Conservation (phyloP, 1,140 invertebrate genomes). For the Schmidtea mediterranea region DNA sequence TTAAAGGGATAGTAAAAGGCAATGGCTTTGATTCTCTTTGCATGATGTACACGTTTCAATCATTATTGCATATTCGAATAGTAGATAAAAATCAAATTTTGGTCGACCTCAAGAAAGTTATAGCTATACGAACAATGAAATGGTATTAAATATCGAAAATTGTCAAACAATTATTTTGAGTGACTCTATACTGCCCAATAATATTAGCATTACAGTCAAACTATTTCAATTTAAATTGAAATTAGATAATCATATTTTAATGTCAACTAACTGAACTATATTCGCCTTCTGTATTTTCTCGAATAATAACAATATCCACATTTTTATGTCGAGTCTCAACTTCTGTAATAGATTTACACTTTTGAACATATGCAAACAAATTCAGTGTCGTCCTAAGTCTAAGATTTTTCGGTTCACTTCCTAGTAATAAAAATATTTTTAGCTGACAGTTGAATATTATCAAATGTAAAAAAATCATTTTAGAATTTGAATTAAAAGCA, state of each 20-base stretch:
- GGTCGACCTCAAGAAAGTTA: no score
- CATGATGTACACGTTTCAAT: no score
- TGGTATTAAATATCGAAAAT: no score
- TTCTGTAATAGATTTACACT: constrained; percentile 69
- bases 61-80: no score
- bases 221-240: no score
- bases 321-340: constrained; percentile 53
- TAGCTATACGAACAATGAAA: constrained; percentile 5
- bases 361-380: constrained; percentile 86
- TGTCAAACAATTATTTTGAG: no score
- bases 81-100: no score
- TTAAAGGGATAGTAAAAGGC: no score
- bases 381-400: constrained; percentile 38
- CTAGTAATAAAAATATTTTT: not conserved
- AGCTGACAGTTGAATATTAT: not conserved
- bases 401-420: not conserved
- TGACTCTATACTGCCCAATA: no score
- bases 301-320: constrained; percentile 78
- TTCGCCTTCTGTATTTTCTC: constrained; percentile 93
- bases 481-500: not conserved
- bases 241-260: no score
- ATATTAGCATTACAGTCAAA: no score
- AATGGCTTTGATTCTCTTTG: no score
- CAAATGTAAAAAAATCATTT: not conserved
- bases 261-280: constrained; percentile 48